These are phyloP conservation scores for Ctenochaetus hawaiiensis DNA, from an alignment of 2,797 vertebrate species.

Conservation along the genomic window DNA sequence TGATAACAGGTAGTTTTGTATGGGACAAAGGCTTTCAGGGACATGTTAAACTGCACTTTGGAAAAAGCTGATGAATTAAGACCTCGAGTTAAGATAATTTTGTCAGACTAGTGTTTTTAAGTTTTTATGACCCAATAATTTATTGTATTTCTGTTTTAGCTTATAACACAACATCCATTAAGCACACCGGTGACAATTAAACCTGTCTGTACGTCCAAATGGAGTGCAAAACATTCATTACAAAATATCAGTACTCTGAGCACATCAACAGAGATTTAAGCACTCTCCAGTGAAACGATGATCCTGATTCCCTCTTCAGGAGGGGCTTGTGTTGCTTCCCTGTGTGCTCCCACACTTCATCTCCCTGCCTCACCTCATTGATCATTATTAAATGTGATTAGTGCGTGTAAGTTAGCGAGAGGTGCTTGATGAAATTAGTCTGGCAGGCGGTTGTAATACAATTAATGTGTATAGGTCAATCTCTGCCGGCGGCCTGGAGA, in stretches of 20 bases:
- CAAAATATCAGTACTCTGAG: neutral
- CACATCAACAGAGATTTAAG: slow-evolving; percentile 11
- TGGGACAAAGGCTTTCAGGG: neutral
- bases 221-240: no score
- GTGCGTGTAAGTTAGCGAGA: slow-evolving; percentile 54
- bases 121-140: neutral
- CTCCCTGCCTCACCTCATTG: slow-evolving; percentile 55
- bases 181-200: neutral
- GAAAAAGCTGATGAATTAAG: neutral
- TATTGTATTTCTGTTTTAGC: no score
- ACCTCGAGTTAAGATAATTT: neutral
- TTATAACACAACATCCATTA: neutral
- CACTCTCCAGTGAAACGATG: neutral
- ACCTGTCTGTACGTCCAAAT: no score
- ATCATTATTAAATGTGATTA: slow-evolving; percentile 77
- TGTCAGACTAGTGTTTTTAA: neutral
- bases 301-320: slow-evolving; percentile 29
- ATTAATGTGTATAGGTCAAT: slow-evolving; percentile 63
- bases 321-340: slow-evolving; percentile 23
- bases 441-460: slow-evolving; percentile 69
- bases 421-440: slow-evolving; percentile 77
- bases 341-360: slow-evolving; percentile 30
- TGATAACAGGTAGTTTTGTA: slow-evolving; percentile 1
- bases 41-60: neutral
- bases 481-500: slow-evolving; percentile 53